Evolutionary conservation across 2,888 invertebrate genomes (phyloP).

Genomic region (Phengaris alcon): DNA sequence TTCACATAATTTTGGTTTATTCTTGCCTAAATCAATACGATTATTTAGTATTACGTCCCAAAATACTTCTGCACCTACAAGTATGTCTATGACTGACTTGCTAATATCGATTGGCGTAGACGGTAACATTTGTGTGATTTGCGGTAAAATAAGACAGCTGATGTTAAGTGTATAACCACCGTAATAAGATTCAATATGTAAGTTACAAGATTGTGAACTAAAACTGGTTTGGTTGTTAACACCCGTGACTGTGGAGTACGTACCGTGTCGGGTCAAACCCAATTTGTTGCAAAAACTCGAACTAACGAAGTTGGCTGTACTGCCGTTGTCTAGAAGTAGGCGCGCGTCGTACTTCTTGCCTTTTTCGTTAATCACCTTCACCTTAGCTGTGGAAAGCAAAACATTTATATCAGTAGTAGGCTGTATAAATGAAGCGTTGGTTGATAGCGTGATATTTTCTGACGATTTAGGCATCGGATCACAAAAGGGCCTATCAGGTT

Average conservation of each 20-base stretch:
- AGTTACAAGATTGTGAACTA: slow-evolving; percentile 22
- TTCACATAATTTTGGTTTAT: slow-evolving; percentile 26
- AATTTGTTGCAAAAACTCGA: slow-evolving; percentile 31
- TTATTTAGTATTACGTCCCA: slow-evolving; percentile 23
- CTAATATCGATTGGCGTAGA: slow-evolving; percentile 12
- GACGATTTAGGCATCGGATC: no score
- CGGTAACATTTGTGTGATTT: slow-evolving; percentile 25
- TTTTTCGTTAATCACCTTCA: slow-evolving; percentile 25
- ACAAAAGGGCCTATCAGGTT: no score
- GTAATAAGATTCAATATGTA: background rate
- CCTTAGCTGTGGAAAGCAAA: slow-evolving; percentile 33
- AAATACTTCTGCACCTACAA: slow-evolving; percentile 37
- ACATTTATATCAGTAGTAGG: slow-evolving; percentile 24
- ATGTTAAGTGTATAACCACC: background rate
- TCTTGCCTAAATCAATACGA: background rate
- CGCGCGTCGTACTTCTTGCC: slow-evolving; percentile 27
- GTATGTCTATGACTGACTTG: slow-evolving; percentile 33
- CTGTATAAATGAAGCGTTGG: background rate
- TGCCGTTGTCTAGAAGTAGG: slow-evolving; percentile 34
- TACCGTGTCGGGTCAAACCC: slow-evolving; percentile 26
- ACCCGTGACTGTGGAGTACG: slow-evolving; percentile 28
- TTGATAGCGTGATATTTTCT: no score
- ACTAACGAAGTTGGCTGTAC: slow-evolving; percentile 15
- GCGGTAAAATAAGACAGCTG: slow-evolving; percentile 16
- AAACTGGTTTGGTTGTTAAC: slow-evolving; percentile 1